These are phyloP conservation scores for Ursus arctos DNA, from an alignment of 2,113 vertebrate genomes.

Conservation along the genomic window DNA sequence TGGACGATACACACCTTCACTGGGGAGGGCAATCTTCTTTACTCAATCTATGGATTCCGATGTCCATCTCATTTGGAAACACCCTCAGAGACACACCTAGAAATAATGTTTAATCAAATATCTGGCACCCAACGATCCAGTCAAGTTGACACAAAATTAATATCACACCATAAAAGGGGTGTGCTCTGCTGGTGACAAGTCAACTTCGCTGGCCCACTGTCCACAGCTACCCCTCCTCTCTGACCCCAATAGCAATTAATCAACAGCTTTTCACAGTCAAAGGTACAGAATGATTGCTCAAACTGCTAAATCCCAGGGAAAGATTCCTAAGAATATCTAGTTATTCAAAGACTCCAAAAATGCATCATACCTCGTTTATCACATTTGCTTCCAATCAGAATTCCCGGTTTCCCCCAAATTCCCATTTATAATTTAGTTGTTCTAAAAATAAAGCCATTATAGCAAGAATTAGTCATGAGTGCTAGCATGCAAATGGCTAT, in stretches of 20 bases:
- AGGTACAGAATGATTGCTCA: background rate
- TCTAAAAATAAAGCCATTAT: background rate
- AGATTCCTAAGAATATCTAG: no score
- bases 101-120: background rate
- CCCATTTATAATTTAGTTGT: background rate
- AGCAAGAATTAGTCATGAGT: background rate
- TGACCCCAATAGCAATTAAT: background rate
- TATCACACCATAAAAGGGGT: rapidly evolving
- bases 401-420: background rate
- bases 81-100: background rate
- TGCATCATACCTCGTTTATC: background rate
- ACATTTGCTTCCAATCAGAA: background rate
- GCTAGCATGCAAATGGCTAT: no score
- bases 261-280: no score
- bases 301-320: background rate
- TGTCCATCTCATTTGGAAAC: no score
- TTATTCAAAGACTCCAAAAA: background rate
- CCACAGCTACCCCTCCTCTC: rapidly evolving
- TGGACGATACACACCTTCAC: no score
- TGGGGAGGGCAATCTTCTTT: no score
- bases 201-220: background rate
- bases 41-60: background rate
- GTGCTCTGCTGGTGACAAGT: background rate
- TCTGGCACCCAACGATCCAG: background rate
- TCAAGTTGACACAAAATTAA: background rate